Conservation (phyloP, 2,113 vertebrate genomes). For the Melanerpes aurifrons region DNA sequence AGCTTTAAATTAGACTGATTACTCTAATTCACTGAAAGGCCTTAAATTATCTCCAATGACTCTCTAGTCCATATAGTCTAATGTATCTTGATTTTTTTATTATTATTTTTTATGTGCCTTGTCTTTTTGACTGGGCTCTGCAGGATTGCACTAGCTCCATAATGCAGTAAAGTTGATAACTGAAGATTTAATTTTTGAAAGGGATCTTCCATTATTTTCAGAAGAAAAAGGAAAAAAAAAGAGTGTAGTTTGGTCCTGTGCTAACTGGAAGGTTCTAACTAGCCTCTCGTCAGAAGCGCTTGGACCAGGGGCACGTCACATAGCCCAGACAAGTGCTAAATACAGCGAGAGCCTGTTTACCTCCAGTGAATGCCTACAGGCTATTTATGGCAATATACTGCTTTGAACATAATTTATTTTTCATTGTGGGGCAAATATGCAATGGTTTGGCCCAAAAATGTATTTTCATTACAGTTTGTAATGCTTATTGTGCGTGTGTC, state of each 20-base stretch:
- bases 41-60: constrained; percentile 94
- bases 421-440: constrained; percentile 80
- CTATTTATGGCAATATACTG: constrained; percentile 81
- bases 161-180: constrained; percentile 86
- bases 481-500: constrained; percentile 72
- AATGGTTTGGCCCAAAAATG: constrained; percentile 77
- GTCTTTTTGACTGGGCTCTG: constrained; percentile 95
- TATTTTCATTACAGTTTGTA: constrained; percentile 78
- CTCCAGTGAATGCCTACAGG: constrained; percentile 65
- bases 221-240: constrained; percentile 58
- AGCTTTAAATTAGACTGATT: constrained; percentile 90
- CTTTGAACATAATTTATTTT: constrained; percentile 82
- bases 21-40: constrained; percentile 91
- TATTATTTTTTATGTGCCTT: constrained; percentile 91
- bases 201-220: constrained; percentile 79
- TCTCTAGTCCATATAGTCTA: constrained; percentile 83
- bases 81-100: constrained; percentile 68
- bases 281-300: constrained; percentile 71
- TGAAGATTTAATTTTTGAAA: constrained; percentile 81
- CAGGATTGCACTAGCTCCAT: constrained; percentile 98
- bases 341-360: constrained; percentile 71
- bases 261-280: constrained; percentile 76
- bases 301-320: constrained; percentile 45
- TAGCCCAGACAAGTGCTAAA: constrained; percentile 65
- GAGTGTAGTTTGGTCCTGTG: constrained; percentile 74